phyloP scores from a whole-genome alignment of 2,888 invertebrate genomes.

The Drosophila paracracens region DNA sequence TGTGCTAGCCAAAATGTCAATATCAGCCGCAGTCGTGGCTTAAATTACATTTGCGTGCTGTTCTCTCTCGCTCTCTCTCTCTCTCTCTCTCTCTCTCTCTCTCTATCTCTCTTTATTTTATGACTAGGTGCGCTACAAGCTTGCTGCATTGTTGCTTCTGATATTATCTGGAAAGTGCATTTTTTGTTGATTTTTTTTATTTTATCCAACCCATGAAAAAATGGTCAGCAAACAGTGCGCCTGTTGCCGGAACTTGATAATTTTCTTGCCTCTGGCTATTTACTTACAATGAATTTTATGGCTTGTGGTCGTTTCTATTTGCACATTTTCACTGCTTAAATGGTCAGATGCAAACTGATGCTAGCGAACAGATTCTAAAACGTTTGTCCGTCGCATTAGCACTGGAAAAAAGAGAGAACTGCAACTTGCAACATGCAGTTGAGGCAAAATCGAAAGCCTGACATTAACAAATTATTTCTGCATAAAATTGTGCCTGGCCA shows the following conservation, averaged over 20 bases:
- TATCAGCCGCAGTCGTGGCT: slow-evolving; percentile 18
- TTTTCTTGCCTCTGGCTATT: slow-evolving; percentile 48
- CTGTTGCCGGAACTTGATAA: slow-evolving; percentile 68
- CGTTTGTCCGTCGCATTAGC: slow-evolving; percentile 53
- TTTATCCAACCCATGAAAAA: slow-evolving; percentile 28
- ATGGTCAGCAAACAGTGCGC: slow-evolving; percentile 48
- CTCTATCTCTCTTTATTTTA: not conserved
- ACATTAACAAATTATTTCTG: slow-evolving; percentile 73
- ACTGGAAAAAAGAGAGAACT: slow-evolving; percentile 12
- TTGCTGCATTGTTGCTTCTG: slow-evolving; percentile 16
- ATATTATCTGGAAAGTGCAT: slow-evolving; percentile 62
- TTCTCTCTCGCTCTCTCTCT: not conserved
- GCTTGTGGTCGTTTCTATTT: slow-evolving; percentile 64
- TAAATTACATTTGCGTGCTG: slow-evolving; percentile 59
- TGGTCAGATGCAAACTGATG: slow-evolving; percentile 26
- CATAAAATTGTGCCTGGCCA: slow-evolving; percentile 58
- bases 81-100: not conserved
- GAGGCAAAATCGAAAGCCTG: slow-evolving; percentile 56
- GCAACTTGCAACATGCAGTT: slow-evolving; percentile 15
- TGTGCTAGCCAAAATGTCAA: slow-evolving; percentile 41
- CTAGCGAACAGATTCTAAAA: slow-evolving; percentile 39
- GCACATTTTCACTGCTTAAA: slow-evolving; percentile 61
- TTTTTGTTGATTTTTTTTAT: slow-evolving; percentile 7
- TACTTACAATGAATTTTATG: slow-evolving; percentile 57
- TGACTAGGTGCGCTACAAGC: slow-evolving; percentile 4